Conservation (phyloP, 1,140 invertebrate genomes). For the Daktulosphaira vitifoliae region DNA sequence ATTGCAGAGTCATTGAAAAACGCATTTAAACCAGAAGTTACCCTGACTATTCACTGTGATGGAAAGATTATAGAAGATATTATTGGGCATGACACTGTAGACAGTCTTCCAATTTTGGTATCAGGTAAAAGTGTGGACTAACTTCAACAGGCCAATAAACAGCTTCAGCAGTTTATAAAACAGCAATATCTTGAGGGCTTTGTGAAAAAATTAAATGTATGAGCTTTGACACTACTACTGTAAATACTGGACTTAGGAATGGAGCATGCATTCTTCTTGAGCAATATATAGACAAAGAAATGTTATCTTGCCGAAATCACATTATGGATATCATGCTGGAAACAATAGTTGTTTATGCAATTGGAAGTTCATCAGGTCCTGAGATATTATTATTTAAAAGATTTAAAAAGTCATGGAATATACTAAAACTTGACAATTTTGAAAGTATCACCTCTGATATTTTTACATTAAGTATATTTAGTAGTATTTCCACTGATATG, state of each 20-base stretch:
- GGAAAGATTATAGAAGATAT: slow-evolving; percentile 30
- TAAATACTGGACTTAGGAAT: slow-evolving; percentile 6
- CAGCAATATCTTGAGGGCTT: slow-evolving; percentile 5
- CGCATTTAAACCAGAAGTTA: background rate
- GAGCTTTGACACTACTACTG: slow-evolving; percentile 26
- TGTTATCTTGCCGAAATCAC: slow-evolving; percentile 24
- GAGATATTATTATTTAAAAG: background rate
- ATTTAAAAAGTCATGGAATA: background rate
- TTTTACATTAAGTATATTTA: too few species aligned
- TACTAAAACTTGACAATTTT: too few species aligned
- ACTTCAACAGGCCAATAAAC: slow-evolving; percentile 8
- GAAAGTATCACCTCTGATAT: too few species aligned
- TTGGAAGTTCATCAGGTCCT: background rate
- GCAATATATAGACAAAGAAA: slow-evolving; percentile 5
- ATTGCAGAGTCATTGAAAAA: too few species aligned
- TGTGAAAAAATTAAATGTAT: slow-evolving; percentile 6
- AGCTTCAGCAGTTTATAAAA: slow-evolving; percentile 7
- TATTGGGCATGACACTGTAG: slow-evolving; percentile 7
- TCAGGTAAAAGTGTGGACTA: slow-evolving; percentile 4
- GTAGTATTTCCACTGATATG: too few species aligned
- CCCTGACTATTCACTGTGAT: background rate
- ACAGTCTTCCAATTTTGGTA: slow-evolving; percentile 23
- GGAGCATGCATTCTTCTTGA: slow-evolving; percentile 26
- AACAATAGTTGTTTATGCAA: background rate
- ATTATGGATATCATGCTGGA: slow-evolving; percentile 8